A percentile compares a stretch with the other conserved stretches of the same genome.
Conservation (phyloP, 2,888 invertebrate genomes). For the Callosobruchus maculatus region DNA sequence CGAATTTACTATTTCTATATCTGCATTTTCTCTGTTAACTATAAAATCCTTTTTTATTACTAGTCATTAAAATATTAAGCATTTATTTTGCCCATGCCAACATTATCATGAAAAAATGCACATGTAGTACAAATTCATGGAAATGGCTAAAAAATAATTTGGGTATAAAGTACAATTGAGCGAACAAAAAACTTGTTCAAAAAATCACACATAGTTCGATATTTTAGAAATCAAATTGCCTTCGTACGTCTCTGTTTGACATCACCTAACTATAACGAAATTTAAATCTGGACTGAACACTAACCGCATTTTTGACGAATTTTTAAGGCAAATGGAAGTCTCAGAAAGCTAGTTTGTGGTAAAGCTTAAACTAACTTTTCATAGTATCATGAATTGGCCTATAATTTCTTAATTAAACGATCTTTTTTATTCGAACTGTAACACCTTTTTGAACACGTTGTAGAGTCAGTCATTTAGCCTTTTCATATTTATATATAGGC, state of each 20-base stretch:
- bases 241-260: no score
- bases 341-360: no score
- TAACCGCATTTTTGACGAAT: no score
- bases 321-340: no score
- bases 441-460: not conserved
- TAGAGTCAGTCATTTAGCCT: not conserved
- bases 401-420: not conserved
- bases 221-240: no score
- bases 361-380: no score
- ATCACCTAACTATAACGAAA: no score
- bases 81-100: not conserved
- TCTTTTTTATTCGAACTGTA: not conserved
- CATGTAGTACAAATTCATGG: not conserved
- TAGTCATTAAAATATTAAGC: not conserved
- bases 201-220: not conserved
- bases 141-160: not conserved
- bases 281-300: no score
- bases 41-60: not conserved
- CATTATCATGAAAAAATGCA: not conserved
- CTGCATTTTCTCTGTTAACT: not conserved
- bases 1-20: not conserved
- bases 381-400: not conserved
- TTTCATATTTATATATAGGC: not conserved
- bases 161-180: not conserved
- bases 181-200: not conserved